Evolutionary conservation across 1,140 invertebrate species (phyloP).

Genomic region (Pachypeltis micranthus): DNA sequence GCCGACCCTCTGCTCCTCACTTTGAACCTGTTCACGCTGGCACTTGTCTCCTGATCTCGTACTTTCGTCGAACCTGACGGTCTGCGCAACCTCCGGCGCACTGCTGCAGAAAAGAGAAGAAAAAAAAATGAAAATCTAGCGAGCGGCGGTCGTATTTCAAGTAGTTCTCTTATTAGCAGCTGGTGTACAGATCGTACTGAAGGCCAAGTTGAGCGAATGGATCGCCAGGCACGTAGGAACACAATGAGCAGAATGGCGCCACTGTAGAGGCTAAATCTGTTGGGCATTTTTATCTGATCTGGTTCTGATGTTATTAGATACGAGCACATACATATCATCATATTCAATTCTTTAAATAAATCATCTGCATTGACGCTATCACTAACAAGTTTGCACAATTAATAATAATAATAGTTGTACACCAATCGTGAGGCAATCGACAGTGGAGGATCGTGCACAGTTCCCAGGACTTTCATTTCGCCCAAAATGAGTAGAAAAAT

Average conservation of each 20-base stretch:
- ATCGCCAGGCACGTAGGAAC: background rate
- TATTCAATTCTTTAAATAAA: too few species aligned
- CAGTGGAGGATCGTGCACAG: too few species aligned
- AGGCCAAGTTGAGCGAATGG: background rate
- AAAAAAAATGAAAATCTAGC: background rate
- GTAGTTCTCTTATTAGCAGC: background rate
- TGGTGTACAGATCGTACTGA: background rate
- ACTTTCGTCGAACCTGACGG: conserved; percentile 38
- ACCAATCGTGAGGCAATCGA: too few species aligned
- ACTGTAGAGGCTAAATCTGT: background rate
- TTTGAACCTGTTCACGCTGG: conserved; percentile 53
- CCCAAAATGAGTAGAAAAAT: background rate
- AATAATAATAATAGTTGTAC: too few species aligned
- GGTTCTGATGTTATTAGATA: too few species aligned
- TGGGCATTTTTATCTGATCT: background rate
- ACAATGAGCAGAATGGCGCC: background rate
- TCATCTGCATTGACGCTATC: too few species aligned
- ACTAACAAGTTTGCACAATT: too few species aligned
- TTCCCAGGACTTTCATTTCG: background rate
- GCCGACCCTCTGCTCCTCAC: conserved; percentile 32
- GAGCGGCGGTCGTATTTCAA: background rate
- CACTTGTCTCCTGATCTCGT: conserved; percentile 50
- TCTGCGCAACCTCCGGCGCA: conserved; percentile 42
- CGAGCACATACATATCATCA: too few species aligned
- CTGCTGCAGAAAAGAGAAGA: conserved; percentile 33